phyloP scores from a whole-genome alignment of 2,888 invertebrate genomes.

The Caprella mutica region DNA sequence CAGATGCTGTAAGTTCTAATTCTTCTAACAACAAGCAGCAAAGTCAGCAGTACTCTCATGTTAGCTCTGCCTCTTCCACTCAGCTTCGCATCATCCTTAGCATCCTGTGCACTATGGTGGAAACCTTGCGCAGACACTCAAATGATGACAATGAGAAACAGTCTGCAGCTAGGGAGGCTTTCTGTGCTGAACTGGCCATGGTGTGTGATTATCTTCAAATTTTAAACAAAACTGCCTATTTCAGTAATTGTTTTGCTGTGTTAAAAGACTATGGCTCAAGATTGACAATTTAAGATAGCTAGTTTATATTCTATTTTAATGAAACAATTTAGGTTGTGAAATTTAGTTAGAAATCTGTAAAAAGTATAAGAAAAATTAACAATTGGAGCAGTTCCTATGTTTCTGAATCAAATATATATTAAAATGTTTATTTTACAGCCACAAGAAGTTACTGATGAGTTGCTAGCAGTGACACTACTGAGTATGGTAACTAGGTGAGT shows the following conservation, averaged over 20 bases:
- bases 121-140: slow-evolving; percentile 59
- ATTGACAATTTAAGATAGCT: too few species aligned
- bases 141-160: slow-evolving; percentile 39
- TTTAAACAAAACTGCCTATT: too few species aligned
- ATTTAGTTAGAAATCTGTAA: too few species aligned
- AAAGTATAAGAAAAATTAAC: too few species aligned
- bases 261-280: too few species aligned
- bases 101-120: slow-evolving; percentile 87
- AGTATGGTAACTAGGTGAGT: slow-evolving; percentile 95
- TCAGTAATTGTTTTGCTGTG: too few species aligned
- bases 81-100: slow-evolving; percentile 85
- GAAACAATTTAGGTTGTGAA: too few species aligned
- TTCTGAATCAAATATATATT: too few species aligned
- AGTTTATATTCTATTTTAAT: too few species aligned
- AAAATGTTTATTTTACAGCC: slow-evolving; percentile 39
- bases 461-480: slow-evolving; percentile 74
- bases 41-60: slow-evolving; percentile 37
- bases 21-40: slow-evolving; percentile 3
- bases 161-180: slow-evolving; percentile 45
- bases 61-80: slow-evolving; percentile 77
- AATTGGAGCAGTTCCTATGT: too few species aligned
- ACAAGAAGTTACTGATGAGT: slow-evolving; percentile 55
- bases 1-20: not conserved
- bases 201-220: not conserved
- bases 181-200: slow-evolving; percentile 48